Percentiles rank a stretch among this genome's conserved stretches.
These are phyloP conservation scores for Coluber constrictor DNA, from an alignment of 2,797 vertebrate genomes.

Conservation along the genomic window DNA sequence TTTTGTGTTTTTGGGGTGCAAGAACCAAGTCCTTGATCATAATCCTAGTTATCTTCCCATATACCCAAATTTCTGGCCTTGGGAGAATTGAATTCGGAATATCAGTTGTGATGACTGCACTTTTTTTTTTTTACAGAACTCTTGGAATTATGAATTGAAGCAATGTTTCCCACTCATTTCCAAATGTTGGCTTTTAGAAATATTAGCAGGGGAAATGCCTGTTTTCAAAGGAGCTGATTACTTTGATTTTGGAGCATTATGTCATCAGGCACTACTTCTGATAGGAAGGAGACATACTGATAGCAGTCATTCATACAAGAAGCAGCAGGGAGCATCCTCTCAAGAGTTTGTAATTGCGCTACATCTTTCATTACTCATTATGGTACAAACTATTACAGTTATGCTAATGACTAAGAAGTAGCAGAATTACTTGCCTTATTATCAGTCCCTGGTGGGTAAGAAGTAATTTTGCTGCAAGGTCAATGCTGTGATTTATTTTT, in stretches of 20 bases:
- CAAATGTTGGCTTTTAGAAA: not conserved
- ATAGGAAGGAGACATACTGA: not conserved
- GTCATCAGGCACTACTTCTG: not conserved
- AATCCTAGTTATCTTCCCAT: not conserved
- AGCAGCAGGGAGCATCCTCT: not conserved
- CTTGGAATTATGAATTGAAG: not conserved
- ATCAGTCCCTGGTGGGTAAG: not conserved
- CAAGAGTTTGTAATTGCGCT: not conserved
- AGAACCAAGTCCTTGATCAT: not conserved
- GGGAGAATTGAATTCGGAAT: not conserved
- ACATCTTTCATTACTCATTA: not conserved
- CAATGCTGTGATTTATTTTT: not conserved
- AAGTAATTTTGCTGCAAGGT: not conserved
- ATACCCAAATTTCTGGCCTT: not conserved
- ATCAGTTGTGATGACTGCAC: not conserved
- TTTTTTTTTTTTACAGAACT: not conserved
- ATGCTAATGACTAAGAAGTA: not conserved
- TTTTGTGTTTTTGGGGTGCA: not conserved
- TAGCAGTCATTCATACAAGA: not conserved
- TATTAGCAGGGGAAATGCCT: not conserved
- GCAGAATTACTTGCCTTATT: not conserved
- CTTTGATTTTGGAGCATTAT: not conserved
- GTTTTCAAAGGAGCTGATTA: no score
- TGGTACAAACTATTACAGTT: not conserved
- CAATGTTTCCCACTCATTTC: not conserved